Evolutionary conservation across 1,140 invertebrate species (phyloP).

Genomic region (Ladona fulva): DNA sequence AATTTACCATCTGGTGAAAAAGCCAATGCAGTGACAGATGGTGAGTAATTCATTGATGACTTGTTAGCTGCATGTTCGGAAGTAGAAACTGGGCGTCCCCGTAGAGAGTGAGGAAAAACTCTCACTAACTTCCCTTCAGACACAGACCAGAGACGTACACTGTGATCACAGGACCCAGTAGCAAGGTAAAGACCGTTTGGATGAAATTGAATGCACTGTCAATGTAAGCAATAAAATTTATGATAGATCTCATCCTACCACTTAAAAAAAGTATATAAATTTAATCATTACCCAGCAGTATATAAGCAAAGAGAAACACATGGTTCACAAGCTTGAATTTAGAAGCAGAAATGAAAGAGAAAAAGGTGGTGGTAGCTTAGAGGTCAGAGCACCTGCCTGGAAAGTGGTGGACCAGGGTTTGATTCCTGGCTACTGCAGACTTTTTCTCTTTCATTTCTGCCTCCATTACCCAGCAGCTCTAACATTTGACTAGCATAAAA

Average conservation of each 20-base stretch:
- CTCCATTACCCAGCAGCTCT: no score
- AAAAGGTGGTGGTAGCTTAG: no score
- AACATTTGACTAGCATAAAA: no score
- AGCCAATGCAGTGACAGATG: slow-evolving; percentile 36
- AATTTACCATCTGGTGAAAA: slow-evolving; percentile 63
- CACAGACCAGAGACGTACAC: slow-evolving; percentile 63
- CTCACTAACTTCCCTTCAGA: slow-evolving; percentile 49
- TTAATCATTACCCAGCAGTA: no score
- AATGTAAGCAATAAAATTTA: slow-evolving; percentile 24
- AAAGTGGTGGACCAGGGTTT: no score
- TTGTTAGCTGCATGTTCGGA: background rate
- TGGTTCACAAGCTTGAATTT: no score
- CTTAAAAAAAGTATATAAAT: no score
- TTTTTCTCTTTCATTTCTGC: no score
- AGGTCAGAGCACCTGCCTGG: no score
- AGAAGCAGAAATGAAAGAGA: no score
- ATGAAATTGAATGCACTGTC: slow-evolving; percentile 67
- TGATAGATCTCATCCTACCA: background rate
- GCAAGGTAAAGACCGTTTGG: slow-evolving; percentile 72
- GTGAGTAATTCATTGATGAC: background rate
- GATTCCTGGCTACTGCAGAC: no score
- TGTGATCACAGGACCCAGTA: slow-evolving; percentile 66
- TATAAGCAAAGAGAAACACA: no score
- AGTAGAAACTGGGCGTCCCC: slow-evolving; percentile 41
- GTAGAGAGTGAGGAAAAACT: slow-evolving; percentile 48